A percentile compares a stretch with the other conserved stretches of the same genome.
Evolutionary conservation across 2,113 vertebrate species (phyloP).

Genomic region (Urocitellus parryii): DNA sequence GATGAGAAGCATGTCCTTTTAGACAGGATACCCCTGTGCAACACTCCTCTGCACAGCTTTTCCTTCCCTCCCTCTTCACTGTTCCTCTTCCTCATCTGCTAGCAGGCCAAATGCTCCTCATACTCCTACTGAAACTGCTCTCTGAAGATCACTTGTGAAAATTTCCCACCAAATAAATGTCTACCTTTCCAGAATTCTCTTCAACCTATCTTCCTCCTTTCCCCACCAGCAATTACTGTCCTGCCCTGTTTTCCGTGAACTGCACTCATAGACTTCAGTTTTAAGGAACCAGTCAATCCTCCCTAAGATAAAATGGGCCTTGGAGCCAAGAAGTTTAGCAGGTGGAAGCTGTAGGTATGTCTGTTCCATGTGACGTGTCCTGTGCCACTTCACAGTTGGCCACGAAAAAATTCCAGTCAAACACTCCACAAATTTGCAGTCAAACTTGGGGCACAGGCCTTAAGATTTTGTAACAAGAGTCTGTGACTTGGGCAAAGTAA

Average conservation of each 20-base stretch:
- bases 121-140: not conserved
- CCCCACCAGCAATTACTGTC: not conserved
- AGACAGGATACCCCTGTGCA: not conserved
- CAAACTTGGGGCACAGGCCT: not conserved
- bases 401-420: not conserved
- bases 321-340: not conserved
- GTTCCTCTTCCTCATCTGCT: not conserved
- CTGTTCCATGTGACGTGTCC: not conserved
- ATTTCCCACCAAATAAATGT: not conserved
- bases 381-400: not conserved
- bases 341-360: not conserved
- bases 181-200: constrained; percentile 13
- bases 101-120: not conserved
- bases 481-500: not conserved
- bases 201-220: not conserved
- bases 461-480: constrained; percentile 27
- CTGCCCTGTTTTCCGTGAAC: not conserved
- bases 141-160: not conserved
- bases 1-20: not conserved
- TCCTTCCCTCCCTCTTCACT: not conserved
- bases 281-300: not conserved
- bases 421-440: not conserved
- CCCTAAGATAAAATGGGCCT: not conserved
- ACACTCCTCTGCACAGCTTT: not conserved
- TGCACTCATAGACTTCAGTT: not conserved